Evolutionary conservation across 2,888 invertebrate species (phyloP).

Genomic region (Parelbella ahira): DNA sequence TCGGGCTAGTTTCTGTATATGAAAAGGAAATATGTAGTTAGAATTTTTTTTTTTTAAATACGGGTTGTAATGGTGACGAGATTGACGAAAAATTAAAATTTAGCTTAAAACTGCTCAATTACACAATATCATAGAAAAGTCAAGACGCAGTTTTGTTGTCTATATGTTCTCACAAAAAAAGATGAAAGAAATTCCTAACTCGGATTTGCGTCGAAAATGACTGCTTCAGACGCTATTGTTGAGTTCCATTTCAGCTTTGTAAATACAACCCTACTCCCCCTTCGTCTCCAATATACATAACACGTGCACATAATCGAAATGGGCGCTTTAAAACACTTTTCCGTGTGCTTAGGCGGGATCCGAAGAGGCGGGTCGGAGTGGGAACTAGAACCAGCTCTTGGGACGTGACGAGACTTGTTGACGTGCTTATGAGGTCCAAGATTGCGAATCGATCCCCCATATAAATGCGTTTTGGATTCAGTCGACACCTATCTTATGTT

Average conservation of each 20-base stretch:
- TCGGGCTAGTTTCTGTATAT: no score
- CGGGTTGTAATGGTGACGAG: no score
- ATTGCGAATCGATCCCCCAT: no score
- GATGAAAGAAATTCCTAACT: neutral
- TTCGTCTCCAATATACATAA: constrained; percentile 4
- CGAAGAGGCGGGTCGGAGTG: neutral
- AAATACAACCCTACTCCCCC: constrained; percentile 2
- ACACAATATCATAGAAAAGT: no score
- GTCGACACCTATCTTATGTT: no score
- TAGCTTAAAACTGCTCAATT: no score
- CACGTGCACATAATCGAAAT: constrained; percentile 4
- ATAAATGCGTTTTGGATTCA: no score
- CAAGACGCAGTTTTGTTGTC: no score
- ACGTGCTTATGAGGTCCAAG: constrained; percentile 1
- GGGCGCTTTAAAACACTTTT: constrained; percentile 15
- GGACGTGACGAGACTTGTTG: constrained; percentile 14
- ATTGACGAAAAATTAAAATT: no score
- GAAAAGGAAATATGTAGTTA: no score
- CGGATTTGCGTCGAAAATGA: constrained; percentile 3
- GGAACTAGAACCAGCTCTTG: neutral
- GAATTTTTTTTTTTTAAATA: no score
- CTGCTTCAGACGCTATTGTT: constrained; percentile 8
- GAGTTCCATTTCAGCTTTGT: constrained; percentile 4
- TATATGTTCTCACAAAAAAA: no score
- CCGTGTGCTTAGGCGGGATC: constrained; percentile 11